Conservation (phyloP, 2,888 invertebrate genomes). For the Eupithecia subfuscata region DNA sequence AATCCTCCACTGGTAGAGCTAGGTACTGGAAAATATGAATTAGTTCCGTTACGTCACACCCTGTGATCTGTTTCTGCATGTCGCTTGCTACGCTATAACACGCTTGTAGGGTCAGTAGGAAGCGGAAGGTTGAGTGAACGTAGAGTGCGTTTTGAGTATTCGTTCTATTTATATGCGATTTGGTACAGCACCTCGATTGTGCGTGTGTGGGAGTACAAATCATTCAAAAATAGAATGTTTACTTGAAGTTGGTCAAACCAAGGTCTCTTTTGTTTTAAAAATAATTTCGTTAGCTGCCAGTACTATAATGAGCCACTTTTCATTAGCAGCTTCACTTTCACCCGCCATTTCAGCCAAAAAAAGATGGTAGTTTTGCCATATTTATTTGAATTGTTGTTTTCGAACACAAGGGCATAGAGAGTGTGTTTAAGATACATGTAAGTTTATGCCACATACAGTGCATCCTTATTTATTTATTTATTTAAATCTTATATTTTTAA, state of each 20-base stretch:
- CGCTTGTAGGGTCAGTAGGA: not conserved
- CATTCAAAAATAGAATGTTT: not conserved
- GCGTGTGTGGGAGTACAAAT: not conserved
- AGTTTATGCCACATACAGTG: too few species aligned
- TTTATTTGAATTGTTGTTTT: not conserved
- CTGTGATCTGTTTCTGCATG: not conserved
- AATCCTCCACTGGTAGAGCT: not conserved
- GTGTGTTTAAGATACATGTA: too few species aligned
- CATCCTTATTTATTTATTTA: too few species aligned
- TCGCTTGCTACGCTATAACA: not conserved
- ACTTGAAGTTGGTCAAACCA: not conserved
- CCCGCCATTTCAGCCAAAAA: not conserved
- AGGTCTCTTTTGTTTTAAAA: not conserved
- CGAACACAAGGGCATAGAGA: too few species aligned
- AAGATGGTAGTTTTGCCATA: not conserved
- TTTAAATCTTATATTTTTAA: too few species aligned
- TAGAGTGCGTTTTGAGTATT: not conserved
- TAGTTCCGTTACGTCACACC: constrained; percentile 4
- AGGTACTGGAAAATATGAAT: not conserved
- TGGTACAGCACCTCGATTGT: not conserved
- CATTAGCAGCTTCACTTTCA: not conserved
- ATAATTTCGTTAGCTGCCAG: not conserved
- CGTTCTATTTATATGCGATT: not conserved
- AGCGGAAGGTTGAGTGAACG: not conserved
- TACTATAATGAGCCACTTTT: not conserved